Conservation (phyloP, 2,113 vertebrate genomes). For the Tragelaphus imberbis region DNA sequence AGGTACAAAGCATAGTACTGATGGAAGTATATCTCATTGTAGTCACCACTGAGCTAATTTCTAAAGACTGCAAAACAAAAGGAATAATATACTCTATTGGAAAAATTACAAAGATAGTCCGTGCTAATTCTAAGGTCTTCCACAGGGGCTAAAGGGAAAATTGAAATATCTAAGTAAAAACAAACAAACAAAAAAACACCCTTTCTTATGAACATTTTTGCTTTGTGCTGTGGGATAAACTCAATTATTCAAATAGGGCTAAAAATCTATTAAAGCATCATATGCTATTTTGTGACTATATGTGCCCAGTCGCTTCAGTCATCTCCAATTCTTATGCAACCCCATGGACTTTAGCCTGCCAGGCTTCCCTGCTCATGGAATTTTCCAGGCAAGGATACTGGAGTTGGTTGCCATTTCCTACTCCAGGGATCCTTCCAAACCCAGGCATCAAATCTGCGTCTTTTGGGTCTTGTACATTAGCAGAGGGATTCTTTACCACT, state of each 20-base stretch:
- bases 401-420: background rate
- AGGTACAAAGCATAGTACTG: background rate
- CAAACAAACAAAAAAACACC: background rate
- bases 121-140: background rate
- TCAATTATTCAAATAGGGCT: background rate
- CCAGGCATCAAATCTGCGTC: fast-evolving
- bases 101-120: background rate
- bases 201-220: background rate
- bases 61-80: background rate
- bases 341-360: background rate
- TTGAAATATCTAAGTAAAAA: background rate
- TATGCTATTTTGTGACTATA: background rate
- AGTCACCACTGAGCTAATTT: background rate
- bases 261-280: background rate
- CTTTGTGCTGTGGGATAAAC: background rate
- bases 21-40: background rate
- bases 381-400: background rate
- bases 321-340: background rate
- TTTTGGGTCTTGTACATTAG: background rate
- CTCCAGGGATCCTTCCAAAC: background rate
- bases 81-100: background rate
- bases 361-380: background rate
- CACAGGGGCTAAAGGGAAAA: background rate
- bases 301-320: background rate
- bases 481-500: background rate